These are phyloP conservation scores for Saguinus imperator DNA, from an alignment of 2,113 vertebrate genomes.

Conservation along the genomic window DNA sequence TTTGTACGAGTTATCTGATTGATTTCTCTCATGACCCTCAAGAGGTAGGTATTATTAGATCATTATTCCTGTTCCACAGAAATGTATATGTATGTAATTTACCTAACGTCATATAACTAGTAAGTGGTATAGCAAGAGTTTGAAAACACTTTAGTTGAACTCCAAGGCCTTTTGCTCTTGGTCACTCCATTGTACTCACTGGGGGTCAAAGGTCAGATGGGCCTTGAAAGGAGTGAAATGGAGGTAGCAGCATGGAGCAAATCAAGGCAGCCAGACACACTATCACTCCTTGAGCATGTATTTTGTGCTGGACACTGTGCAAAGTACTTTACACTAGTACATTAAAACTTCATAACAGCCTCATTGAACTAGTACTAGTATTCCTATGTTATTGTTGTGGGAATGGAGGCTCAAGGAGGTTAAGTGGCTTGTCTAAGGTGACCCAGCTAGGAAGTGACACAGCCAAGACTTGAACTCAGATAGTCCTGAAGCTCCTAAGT, in stretches of 20 bases:
- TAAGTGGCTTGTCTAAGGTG: background rate
- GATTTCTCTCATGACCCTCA: background rate
- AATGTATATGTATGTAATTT: background rate
- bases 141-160: background rate
- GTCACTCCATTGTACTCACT: background rate
- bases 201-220: background rate
- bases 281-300: background rate
- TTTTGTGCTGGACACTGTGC: constrained; percentile 23
- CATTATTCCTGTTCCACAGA: constrained; percentile 20
- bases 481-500: background rate
- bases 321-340: constrained; percentile 11
- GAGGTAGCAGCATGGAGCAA: background rate
- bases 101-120: background rate
- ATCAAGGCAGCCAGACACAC: background rate
- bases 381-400: background rate
- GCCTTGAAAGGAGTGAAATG: constrained; percentile 28
- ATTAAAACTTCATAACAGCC: background rate
- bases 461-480: constrained; percentile 32
- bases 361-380: background rate
- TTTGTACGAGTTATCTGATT: constrained; percentile 1
- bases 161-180: constrained; percentile 16
- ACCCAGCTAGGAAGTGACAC: constrained; percentile 38
- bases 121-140: constrained; percentile 2
- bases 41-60: constrained; percentile 45
- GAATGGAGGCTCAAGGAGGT: constrained; percentile 22